A percentile compares a stretch with the other conserved stretches of the same genome.
These are phyloP conservation scores for Spodoptera exigua DNA, from an alignment of 2,888 invertebrate species.

Conservation along the genomic window DNA sequence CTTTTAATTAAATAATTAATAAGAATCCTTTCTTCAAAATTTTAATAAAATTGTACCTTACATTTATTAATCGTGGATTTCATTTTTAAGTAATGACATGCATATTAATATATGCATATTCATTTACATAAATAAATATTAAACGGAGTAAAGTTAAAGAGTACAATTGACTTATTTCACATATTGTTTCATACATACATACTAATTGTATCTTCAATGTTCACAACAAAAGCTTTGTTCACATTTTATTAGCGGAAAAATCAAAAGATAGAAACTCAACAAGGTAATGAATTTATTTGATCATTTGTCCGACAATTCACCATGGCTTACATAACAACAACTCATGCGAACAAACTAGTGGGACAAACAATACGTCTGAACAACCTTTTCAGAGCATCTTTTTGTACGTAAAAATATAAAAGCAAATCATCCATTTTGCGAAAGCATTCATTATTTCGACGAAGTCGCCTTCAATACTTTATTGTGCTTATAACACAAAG, in stretches of 20 bases:
- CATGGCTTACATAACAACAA: background rate
- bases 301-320: no score
- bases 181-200: no score
- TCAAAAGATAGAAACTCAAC: background rate
- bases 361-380: conserved; percentile 4
- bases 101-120: no score
- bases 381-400: conserved; percentile 8
- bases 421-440: conserved; percentile 44
- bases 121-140: no score
- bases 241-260: no score
- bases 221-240: no score
- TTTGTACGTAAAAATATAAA: conserved; percentile 18
- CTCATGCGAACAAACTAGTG: conserved; percentile 12
- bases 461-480: conserved; percentile 43
- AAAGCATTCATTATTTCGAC: conserved; percentile 47
- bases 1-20: background rate
- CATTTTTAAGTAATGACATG: no score
- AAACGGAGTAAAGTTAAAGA: no score
- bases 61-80: background rate
- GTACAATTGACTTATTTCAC: no score
- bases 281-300: background rate
- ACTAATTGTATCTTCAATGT: no score
- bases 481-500: conserved; percentile 47
- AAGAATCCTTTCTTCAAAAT: background rate
- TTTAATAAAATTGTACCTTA: background rate